Percentiles rank a stretch among this genome's conserved stretches.
Evolutionary conservation across 2,888 invertebrate species (phyloP).

Genomic region (Venusia cambrica): DNA sequence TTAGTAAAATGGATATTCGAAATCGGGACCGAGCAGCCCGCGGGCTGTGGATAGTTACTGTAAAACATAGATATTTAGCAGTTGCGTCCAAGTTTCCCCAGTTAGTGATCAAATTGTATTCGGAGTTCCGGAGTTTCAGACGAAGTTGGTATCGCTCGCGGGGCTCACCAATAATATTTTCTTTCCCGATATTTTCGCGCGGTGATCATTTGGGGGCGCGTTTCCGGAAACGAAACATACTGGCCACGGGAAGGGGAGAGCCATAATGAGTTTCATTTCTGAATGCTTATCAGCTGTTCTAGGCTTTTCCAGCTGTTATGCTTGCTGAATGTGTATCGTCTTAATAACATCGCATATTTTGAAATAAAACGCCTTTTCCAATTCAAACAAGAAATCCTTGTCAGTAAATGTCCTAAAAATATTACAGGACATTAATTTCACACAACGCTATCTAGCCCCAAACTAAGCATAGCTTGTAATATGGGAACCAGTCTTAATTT

Average conservation of each 20-base stretch:
- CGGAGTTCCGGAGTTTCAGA: slow-evolving; percentile 32
- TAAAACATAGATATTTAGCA: slow-evolving; percentile 52
- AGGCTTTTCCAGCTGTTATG: background rate
- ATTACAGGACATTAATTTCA: no score
- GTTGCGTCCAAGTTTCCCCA: slow-evolving; percentile 46
- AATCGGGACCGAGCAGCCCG: slow-evolving; percentile 30
- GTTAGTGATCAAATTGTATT: slow-evolving; percentile 49
- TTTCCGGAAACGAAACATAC: slow-evolving; percentile 38
- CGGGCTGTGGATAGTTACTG: slow-evolving; percentile 35
- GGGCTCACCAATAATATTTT: slow-evolving; percentile 49
- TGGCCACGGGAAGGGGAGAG: slow-evolving; percentile 2
- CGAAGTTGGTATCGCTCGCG: slow-evolving; percentile 34
- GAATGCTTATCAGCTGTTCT: slow-evolving; percentile 7
- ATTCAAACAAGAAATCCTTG: no score
- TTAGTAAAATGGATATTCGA: slow-evolving; percentile 33
- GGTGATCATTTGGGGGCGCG: slow-evolving; percentile 58
- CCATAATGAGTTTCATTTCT: slow-evolving; percentile 1
- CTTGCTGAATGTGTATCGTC: no score
- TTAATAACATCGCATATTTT: no score
- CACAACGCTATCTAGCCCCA: no score
- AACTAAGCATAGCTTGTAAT: no score
- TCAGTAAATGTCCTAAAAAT: no score
- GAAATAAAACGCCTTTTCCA: no score
- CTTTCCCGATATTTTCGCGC: slow-evolving; percentile 52
- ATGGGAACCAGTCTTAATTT: no score